phyloP scores from a whole-genome alignment of 1,140 invertebrate genomes.

The Galendromus occidentalis region DNA sequence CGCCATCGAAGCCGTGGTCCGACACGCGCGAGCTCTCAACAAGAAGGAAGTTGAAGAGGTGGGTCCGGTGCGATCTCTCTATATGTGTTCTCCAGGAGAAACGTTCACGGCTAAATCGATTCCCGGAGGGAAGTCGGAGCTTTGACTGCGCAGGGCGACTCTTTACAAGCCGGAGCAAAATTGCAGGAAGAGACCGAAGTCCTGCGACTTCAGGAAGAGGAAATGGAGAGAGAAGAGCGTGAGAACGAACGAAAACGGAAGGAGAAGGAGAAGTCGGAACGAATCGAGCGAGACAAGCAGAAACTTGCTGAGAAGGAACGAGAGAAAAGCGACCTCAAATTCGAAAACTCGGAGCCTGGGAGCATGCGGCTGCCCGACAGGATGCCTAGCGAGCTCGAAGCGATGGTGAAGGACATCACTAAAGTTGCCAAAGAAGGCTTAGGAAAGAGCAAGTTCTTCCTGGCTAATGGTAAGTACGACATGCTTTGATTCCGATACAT shows the following conservation, averaged over 20 bases:
- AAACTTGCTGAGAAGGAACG: background rate
- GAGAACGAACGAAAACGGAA: background rate
- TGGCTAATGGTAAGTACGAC: constrained; percentile 6
- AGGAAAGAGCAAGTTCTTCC: constrained; percentile 2
- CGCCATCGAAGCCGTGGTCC: background rate
- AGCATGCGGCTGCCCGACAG: background rate
- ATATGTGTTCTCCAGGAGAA: too few species aligned
- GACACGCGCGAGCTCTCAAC: background rate
- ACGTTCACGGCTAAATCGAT: too few species aligned
- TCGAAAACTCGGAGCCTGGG: background rate
- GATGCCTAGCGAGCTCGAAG: background rate
- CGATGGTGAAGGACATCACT: background rate
- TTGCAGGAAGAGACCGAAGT: background rate
- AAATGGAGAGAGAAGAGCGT: background rate
- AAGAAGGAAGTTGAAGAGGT: constrained; percentile 8
- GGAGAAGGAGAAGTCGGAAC: background rate
- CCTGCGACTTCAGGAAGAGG: background rate
- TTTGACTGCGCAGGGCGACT: background rate
- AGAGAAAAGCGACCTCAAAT: background rate
- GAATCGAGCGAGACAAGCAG: background rate
- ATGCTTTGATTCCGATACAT: background rate
- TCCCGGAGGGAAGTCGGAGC: background rate
- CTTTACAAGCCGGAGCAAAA: background rate
- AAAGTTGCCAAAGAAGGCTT: background rate
- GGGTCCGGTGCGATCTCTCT: background rate